These are phyloP conservation scores for Ptycholaimellus sp. DNA, from an alignment of 2,888 invertebrate genomes.

Conservation along the genomic window DNA sequence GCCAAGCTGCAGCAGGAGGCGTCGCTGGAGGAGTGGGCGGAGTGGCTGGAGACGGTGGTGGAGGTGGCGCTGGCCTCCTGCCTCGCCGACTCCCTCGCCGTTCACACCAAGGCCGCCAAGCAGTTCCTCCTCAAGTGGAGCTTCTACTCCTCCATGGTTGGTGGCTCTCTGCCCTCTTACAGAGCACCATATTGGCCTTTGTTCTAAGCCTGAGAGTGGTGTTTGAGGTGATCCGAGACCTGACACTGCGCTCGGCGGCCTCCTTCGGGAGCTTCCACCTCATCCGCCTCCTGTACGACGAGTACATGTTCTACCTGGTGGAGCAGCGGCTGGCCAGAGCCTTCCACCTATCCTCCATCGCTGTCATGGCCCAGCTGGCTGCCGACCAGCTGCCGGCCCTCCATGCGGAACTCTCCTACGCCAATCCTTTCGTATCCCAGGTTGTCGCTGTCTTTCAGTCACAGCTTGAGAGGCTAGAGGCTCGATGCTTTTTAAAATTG, in stretches of 20 bases:
- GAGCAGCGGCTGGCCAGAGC: conserved; percentile 84
- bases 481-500: too few relatives aligned
- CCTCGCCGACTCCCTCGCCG: conserved; percentile 35
- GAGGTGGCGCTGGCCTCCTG: conserved; percentile 64
- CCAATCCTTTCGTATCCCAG: too few relatives aligned
- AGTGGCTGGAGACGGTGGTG: conserved; percentile 83
- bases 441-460: too few relatives aligned
- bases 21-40: conserved; percentile 84
- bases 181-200: not conserved
- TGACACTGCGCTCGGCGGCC: conserved; percentile 78
- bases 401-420: too few relatives aligned
- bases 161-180: not conserved
- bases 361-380: conserved; percentile 50
- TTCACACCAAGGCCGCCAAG: conserved; percentile 57
- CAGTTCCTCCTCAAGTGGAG: conserved; percentile 95
- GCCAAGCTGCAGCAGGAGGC: conserved; percentile 54
- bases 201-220: too few relatives aligned
- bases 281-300: conserved; percentile 83
- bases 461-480: too few relatives aligned
- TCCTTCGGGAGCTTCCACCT: conserved; percentile 98
- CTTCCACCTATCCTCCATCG: conserved; percentile 68
- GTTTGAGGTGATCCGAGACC: conserved; percentile 85
- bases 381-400: too few relatives aligned
- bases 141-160: conserved; percentile 41
- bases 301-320: conserved; percentile 94